Conservation (phyloP, 1,140 invertebrate genomes). For the Nymphalis io region DNA sequence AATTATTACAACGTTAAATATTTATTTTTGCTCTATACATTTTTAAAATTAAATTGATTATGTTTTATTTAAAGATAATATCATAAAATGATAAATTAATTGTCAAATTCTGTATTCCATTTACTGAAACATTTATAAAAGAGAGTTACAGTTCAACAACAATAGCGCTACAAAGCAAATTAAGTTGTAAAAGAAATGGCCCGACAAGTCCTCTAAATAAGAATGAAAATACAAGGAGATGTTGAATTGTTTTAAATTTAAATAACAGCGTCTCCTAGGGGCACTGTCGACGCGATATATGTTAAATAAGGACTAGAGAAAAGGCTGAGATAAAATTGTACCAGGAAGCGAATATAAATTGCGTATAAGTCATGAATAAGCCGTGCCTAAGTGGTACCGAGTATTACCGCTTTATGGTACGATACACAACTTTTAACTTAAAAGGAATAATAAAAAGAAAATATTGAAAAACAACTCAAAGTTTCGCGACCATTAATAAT, state of each 20-base stretch:
- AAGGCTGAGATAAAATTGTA: slow-evolving; percentile 51
- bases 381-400: slow-evolving; percentile 14
- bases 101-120: background rate
- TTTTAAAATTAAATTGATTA: background rate
- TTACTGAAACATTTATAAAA: background rate
- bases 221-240: slow-evolving; percentile 29
- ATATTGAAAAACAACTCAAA: slow-evolving; percentile 2
- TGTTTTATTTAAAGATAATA: background rate
- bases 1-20: slow-evolving; percentile 52
- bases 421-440: slow-evolving; percentile 31
- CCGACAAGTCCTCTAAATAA: slow-evolving; percentile 28
- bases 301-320: slow-evolving; percentile 56
- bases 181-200: slow-evolving; percentile 26
- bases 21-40: slow-evolving; percentile 24
- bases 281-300: slow-evolving; percentile 46
- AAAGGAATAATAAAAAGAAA: background rate
- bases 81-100: background rate
- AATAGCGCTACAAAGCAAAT: slow-evolving; percentile 15
- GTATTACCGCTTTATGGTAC: slow-evolving; percentile 26
- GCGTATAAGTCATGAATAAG: slow-evolving; percentile 62
- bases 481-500: too few relatives aligned
- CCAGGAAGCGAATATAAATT: slow-evolving; percentile 69
- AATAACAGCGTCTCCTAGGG: slow-evolving; percentile 32
- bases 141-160: background rate
- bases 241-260: slow-evolving; percentile 39